phyloP scores from a whole-genome alignment of 2,113 vertebrate species.

The Mesitornis unicolor region DNA sequence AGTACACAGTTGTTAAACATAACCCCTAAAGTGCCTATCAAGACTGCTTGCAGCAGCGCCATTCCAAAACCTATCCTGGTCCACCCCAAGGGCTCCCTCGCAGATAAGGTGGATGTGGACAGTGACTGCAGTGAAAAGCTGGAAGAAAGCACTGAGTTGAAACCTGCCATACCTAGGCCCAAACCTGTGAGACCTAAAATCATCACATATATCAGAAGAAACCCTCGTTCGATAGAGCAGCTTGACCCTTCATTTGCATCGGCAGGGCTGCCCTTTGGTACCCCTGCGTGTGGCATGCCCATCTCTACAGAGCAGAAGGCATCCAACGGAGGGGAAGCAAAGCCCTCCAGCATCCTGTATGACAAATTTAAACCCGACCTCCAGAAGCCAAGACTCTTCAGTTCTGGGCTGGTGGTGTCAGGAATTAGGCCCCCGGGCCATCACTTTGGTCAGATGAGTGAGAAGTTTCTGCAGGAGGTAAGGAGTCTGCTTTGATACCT shows the following conservation, averaged over 20 bases:
- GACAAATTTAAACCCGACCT: slow-evolving; percentile 89
- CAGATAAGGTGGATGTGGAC: slow-evolving; percentile 57
- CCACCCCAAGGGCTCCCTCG: slow-evolving; percentile 60
- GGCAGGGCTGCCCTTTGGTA: slow-evolving; percentile 64
- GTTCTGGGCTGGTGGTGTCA: slow-evolving; percentile 75
- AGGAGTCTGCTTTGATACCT: slow-evolving; percentile 12
- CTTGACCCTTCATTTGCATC: slow-evolving; percentile 70
- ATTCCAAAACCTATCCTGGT: slow-evolving; percentile 85
- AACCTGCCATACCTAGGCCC: slow-evolving; percentile 79
- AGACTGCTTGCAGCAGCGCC: slow-evolving; percentile 74
- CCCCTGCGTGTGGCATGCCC: slow-evolving; percentile 66
- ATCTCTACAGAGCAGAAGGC: slow-evolving; percentile 74
- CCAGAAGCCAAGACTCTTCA: slow-evolving; percentile 82
- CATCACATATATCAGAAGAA: slow-evolving; percentile 92
- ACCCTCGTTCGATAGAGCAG: slow-evolving; percentile 75
- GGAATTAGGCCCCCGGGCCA: slow-evolving; percentile 79
- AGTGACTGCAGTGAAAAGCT: slow-evolving; percentile 65
- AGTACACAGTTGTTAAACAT: slow-evolving; percentile 65
- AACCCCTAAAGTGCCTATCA: slow-evolving; percentile 78
- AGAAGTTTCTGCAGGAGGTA: slow-evolving; percentile 88
- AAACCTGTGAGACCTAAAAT: slow-evolving; percentile 93
- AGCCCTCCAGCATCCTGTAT: slow-evolving; percentile 73
- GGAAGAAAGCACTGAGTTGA: slow-evolving; percentile 73
- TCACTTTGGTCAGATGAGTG: slow-evolving; percentile 72
- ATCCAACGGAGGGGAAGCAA: slow-evolving; percentile 48